Conservation (phyloP, 2,797 vertebrate species). For the Geotrypetes seraphini region DNA sequence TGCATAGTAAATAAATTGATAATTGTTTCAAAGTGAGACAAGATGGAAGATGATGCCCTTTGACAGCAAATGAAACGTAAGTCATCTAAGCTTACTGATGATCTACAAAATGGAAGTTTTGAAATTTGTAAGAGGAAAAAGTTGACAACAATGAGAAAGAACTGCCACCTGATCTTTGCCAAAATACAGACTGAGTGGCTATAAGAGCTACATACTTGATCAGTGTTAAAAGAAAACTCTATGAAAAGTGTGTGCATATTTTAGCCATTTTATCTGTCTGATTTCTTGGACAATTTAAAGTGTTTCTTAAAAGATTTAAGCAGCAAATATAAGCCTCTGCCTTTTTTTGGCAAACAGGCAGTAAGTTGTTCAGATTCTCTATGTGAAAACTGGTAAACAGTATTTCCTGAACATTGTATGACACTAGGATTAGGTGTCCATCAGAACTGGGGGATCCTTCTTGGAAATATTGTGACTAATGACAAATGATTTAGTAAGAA, state of each 20-base stretch:
- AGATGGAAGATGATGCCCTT: constrained; percentile 44
- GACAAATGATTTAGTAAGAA: too few species aligned
- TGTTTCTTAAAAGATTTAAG: too few species aligned
- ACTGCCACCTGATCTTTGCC: constrained; percentile 53
- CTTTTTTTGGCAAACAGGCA: too few species aligned
- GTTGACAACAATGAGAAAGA: constrained; percentile 39
- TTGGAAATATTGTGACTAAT: too few species aligned
- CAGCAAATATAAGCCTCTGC: too few species aligned
- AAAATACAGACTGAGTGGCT: constrained; percentile 43
- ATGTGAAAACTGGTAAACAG: too few species aligned
- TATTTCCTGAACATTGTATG: too few species aligned
- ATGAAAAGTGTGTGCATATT: constrained; percentile 18
- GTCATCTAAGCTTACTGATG: constrained; percentile 50
- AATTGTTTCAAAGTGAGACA: constrained; percentile 51
- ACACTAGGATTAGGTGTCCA: too few species aligned
- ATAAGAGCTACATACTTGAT: constrained; percentile 7
- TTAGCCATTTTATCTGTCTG: constrained; percentile 21
- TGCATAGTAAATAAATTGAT: constrained; percentile 85
- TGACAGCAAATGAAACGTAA: constrained; percentile 46
- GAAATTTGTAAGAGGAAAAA: constrained; percentile 37
- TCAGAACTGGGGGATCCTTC: too few species aligned
- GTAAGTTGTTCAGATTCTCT: too few species aligned
- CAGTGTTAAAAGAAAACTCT: constrained; percentile 21
- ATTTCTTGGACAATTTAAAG: neutral
- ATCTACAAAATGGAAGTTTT: constrained; percentile 50